Conservation (phyloP, 2,888 invertebrate genomes). For the Tortricodes alternella region DNA sequence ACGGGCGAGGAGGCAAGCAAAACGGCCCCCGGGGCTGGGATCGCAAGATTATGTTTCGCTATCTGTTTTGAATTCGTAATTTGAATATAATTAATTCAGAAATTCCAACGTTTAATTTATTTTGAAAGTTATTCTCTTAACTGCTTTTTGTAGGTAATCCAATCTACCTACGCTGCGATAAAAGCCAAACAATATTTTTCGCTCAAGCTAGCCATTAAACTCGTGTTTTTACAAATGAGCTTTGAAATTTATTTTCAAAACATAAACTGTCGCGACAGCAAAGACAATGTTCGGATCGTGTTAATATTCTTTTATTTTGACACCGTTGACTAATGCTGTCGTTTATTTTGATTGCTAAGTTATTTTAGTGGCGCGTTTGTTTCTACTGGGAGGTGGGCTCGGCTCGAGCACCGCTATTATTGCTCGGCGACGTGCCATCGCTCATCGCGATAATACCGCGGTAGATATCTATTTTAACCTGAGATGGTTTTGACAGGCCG, state of each 20-base stretch:
- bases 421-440: conserved; percentile 75
- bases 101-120: conserved; percentile 49
- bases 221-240: conserved; percentile 30
- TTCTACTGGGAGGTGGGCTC: conserved; percentile 63
- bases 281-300: conserved; percentile 48
- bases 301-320: conserved; percentile 77
- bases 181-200: conserved; percentile 38
- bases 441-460: conserved; percentile 73
- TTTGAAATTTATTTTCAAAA: conserved; percentile 35
- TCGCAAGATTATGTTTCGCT: conserved; percentile 62
- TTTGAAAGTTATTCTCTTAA: conserved; percentile 50
- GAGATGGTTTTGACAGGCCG: conserved; percentile 64
- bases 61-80: conserved; percentile 65
- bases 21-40: conserved; percentile 46
- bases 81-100: conserved; percentile 59
- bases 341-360: conserved; percentile 79
- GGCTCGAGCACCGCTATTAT: conserved; percentile 58
- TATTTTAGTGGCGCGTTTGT: conserved; percentile 72
- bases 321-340: conserved; percentile 78
- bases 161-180: conserved; percentile 34
- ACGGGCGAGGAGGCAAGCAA: conserved; percentile 44
- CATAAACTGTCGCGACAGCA: conserved; percentile 38
- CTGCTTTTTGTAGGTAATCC: conserved; percentile 44
- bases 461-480: conserved; percentile 71
- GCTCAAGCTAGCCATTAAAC: conserved; percentile 34